phyloP scores from a whole-genome alignment of 2,888 invertebrate genomes.

The Orchesellides sinensis region DNA sequence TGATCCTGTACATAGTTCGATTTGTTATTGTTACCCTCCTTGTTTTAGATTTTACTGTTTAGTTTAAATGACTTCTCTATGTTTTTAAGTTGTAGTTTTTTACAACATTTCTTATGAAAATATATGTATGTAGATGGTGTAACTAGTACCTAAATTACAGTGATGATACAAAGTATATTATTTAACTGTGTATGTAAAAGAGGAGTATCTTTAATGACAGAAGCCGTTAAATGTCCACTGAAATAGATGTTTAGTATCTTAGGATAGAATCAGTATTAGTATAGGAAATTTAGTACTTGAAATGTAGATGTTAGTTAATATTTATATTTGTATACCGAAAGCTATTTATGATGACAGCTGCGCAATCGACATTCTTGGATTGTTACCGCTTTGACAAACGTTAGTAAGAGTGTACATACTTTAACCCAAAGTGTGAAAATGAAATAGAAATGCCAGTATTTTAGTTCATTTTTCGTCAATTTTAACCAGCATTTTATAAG shows the following conservation, averaged over 20 bases:
- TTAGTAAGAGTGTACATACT: not conserved
- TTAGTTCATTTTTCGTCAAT: not conserved
- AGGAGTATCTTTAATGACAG: not conserved
- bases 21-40: no score
- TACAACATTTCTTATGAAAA: not conserved
- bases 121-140: not conserved
- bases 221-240: not conserved
- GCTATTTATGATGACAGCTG: not conserved
- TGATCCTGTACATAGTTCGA: no score
- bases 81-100: slow-evolving; percentile 2
- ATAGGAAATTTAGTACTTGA: not conserved
- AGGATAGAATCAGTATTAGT: slow-evolving; percentile 9
- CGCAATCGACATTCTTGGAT: not conserved
- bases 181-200: not conserved
- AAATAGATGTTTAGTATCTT: not conserved
- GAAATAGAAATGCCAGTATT: slow-evolving; percentile 27
- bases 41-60: no score
- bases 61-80: no score
- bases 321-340: no score
- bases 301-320: not conserved
- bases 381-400: not conserved
- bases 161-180: slow-evolving; percentile 7
- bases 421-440: not conserved
- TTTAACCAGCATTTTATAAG: no score
- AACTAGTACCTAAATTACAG: slow-evolving; percentile 16